A percentile compares a stretch with the other conserved stretches of the same genome.
Evolutionary conservation across 2,113 vertebrate species (phyloP).

Genomic region (Gulo gulo): DNA sequence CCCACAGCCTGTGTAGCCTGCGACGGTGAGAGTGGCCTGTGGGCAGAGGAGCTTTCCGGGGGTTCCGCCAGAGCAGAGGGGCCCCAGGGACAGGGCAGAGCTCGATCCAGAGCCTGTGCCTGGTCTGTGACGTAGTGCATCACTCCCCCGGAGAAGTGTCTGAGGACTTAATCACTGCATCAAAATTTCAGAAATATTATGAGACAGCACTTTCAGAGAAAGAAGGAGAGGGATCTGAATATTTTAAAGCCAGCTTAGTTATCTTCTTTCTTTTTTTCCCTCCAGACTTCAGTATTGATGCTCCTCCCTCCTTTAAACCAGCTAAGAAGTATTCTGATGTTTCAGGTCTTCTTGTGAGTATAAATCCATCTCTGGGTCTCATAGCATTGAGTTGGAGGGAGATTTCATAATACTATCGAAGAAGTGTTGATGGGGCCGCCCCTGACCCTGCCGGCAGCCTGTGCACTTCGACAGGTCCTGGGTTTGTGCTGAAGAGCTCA

Average conservation of each 20-base stretch:
- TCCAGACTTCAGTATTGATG: conserved; percentile 95
- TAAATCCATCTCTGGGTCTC: not conserved
- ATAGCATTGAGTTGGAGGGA: not conserved
- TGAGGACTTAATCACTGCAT: conserved; percentile 19
- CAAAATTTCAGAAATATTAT: not conserved
- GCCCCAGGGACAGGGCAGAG: not conserved
- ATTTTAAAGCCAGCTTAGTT: not conserved
- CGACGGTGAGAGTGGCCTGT: not conserved
- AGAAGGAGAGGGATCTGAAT: not conserved
- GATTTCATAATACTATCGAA: not conserved
- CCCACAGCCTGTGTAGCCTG: not conserved
- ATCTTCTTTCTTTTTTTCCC: not conserved
- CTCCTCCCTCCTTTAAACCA: conserved; percentile 95
- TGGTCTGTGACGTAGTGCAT: not conserved
- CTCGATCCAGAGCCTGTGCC: not conserved
- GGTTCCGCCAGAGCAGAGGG: not conserved
- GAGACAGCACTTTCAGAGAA: not conserved
- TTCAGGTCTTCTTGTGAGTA: conserved; percentile 95
- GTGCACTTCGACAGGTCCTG: not conserved
- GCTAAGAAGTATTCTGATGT: conserved; percentile 98
- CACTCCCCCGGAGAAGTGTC: conserved; percentile 16
- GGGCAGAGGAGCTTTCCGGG: not conserved
- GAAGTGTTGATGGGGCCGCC: not conserved
- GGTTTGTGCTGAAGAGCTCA: not conserved
- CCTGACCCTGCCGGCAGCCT: not conserved